Evolutionary conservation across 2,113 vertebrate genomes (phyloP).

Genomic region (Oryzias melastigma): DNA sequence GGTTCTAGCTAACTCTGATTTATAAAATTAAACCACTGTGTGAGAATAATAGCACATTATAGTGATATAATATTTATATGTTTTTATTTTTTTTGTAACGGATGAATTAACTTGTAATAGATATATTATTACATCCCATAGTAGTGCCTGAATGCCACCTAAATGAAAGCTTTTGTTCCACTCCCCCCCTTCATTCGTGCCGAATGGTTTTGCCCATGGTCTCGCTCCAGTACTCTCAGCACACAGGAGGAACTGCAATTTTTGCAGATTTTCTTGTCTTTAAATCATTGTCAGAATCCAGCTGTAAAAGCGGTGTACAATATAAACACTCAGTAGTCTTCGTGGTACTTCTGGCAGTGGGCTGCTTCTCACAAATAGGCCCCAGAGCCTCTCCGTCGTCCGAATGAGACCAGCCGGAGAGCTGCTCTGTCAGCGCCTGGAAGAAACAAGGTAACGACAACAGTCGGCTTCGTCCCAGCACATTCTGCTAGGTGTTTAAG

Average conservation of each 20-base stretch:
- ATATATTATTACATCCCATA: neutral
- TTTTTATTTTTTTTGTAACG: neutral
- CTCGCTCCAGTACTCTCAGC: constrained; percentile 57
- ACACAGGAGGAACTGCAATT: constrained; percentile 41
- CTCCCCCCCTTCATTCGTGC: constrained; percentile 10
- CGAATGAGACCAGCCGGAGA: constrained; percentile 34
- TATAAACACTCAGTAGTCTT: constrained; percentile 1
- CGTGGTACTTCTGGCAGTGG: neutral
- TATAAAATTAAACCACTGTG: neutral
- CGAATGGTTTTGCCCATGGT: constrained; percentile 71
- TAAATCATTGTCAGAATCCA: constrained; percentile 19
- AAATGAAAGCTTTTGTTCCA: constrained; percentile 50
- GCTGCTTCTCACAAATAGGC: neutral
- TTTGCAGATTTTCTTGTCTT: constrained; percentile 22
- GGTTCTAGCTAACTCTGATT: constrained; percentile 2
- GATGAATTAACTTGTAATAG: neutral
- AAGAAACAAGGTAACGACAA: constrained; percentile 60
- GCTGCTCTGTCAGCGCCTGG: constrained; percentile 43
- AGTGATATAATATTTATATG: neutral
- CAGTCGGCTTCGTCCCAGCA: constrained; percentile 31
- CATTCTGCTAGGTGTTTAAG: constrained; percentile 29
- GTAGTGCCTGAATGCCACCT: constrained; percentile 5
- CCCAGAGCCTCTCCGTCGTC: neutral
- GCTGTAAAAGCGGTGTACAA: constrained; percentile 19
- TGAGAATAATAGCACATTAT: neutral